phyloP scores from a whole-genome alignment of 2,797 vertebrate genomes.

The Acanthis flammea region DNA sequence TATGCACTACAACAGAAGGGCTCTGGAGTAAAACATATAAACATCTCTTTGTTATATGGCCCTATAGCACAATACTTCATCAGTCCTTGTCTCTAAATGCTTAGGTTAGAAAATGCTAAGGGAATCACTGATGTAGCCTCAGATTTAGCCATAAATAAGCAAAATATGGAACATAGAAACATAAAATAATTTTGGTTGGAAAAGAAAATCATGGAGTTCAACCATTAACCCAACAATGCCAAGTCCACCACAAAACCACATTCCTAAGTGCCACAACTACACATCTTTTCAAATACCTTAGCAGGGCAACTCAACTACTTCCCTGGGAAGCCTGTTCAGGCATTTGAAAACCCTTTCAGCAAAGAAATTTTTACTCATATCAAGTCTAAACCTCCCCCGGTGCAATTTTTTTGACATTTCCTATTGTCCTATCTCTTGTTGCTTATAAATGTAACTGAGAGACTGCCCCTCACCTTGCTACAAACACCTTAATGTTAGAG shows the following conservation, averaged over 20 bases:
- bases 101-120: background rate
- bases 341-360: background rate
- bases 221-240: background rate
- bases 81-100: background rate
- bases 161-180: background rate
- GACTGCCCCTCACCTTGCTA: background rate
- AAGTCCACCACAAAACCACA: background rate
- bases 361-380: background rate
- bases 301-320: background rate
- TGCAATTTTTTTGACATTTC: background rate
- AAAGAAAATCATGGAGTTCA: background rate
- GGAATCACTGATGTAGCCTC: background rate
- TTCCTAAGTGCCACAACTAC: background rate
- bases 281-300: background rate
- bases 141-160: background rate
- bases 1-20: background rate
- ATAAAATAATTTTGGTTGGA: background rate
- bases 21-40: background rate
- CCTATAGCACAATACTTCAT: background rate
- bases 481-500: background rate
- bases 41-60: background rate
- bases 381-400: background rate
- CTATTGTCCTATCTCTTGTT: background rate
- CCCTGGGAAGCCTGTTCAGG: background rate
- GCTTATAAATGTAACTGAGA: background rate